Evolutionary conservation across 1,140 invertebrate genomes (phyloP).

Genomic region (Sesamia nonagrioides): DNA sequence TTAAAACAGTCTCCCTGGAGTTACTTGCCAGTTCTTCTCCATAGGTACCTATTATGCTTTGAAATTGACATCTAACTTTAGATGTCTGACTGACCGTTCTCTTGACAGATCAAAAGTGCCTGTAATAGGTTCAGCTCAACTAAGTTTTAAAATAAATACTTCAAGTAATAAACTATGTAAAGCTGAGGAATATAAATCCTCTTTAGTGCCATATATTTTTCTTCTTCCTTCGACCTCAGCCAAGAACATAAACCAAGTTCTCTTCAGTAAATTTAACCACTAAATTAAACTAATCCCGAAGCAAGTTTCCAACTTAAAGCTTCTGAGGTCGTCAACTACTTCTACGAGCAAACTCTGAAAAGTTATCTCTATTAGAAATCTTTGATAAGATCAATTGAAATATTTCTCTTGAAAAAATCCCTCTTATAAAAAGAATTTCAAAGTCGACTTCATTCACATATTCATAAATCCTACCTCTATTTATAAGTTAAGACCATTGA

Average conservation of each 20-base stretch:
- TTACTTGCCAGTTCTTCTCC: too few species aligned
- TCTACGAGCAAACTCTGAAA: background rate
- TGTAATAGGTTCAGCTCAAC: too few species aligned
- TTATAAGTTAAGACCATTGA: background rate
- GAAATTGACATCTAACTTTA: too few species aligned
- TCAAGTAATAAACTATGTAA: too few species aligned
- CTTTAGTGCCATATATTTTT: too few species aligned
- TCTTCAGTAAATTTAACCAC: background rate
- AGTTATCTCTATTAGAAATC: constrained; percentile 10
- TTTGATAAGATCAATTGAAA: constrained; percentile 1
- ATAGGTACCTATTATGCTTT: too few species aligned
- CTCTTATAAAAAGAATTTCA: background rate
- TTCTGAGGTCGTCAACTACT: background rate
- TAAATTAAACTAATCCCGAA: background rate
- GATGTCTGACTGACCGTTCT: too few species aligned
- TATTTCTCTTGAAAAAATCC: constrained; percentile 1
- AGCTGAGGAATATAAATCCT: too few species aligned
- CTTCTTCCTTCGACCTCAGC: background rate
- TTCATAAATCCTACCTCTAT: background rate
- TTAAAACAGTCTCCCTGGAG: too few species aligned
- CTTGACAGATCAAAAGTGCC: too few species aligned
- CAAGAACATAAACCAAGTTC: background rate
- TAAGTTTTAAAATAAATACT: too few species aligned
- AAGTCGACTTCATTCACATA: background rate
- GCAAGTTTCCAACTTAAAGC: background rate